phyloP scores from a whole-genome alignment of 2,888 invertebrate species.

The Latheticus oryzae region DNA sequence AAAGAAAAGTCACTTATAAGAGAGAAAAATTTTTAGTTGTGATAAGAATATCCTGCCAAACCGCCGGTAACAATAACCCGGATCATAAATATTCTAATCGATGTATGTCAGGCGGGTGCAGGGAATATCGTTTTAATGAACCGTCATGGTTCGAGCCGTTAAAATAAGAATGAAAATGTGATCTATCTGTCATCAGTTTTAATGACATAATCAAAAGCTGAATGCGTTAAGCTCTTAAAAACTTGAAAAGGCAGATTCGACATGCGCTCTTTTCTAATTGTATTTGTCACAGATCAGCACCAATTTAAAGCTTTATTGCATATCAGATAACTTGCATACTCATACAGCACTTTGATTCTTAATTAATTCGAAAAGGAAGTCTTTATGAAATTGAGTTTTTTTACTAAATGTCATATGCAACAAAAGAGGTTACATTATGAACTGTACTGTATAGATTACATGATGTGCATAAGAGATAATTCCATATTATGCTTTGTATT shows the following conservation, averaged over 20 bases:
- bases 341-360: no score
- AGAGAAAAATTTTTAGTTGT: no score
- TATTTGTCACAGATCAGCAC: conserved; percentile 37
- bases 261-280: conserved; percentile 47
- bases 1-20: conserved; percentile 27
- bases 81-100: conserved; percentile 54
- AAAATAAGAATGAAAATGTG: conserved; percentile 60
- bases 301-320: conserved; percentile 33
- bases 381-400: no score
- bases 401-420: no score
- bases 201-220: conserved; percentile 62
- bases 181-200: conserved; percentile 60
- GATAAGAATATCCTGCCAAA: conserved; percentile 30
- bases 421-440: conserved; percentile 33
- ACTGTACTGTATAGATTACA: conserved; percentile 41
- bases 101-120: conserved; percentile 53
- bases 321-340: no score
- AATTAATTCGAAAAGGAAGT: no score
- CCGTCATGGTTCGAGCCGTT: conserved; percentile 50
- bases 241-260: conserved; percentile 61
- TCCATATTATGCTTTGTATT: conserved; percentile 41
- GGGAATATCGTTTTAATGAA: conserved; percentile 56
- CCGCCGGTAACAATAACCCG: conserved; percentile 37
- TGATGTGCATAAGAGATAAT: conserved; percentile 42
- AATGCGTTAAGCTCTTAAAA: conserved; percentile 58